Evolutionary conservation across 2,113 vertebrate species (phyloP).

Genomic region (Meriones unguiculatus): DNA sequence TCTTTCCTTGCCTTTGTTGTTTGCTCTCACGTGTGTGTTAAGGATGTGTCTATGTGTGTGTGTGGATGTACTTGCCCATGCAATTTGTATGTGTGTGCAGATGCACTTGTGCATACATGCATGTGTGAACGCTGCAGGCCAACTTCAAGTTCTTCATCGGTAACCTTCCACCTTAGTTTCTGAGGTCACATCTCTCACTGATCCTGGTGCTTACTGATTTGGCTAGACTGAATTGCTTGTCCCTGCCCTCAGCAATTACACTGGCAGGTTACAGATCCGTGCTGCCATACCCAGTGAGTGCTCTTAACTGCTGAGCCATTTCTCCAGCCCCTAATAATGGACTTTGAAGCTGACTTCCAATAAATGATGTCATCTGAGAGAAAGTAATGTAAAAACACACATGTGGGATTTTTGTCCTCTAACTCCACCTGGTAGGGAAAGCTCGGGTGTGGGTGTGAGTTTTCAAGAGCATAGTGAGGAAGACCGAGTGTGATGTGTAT

Average conservation of each 20-base stretch:
- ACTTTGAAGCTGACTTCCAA: not conserved
- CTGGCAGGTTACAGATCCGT: not conserved
- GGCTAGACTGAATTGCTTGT: not conserved
- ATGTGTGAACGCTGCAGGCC: not conserved
- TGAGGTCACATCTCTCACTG: not conserved
- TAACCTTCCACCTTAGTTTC: not conserved
- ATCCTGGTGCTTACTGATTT: not conserved
- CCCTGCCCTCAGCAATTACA: not conserved
- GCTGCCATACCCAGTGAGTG: not conserved
- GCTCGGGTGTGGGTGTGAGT: not conserved
- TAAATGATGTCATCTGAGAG: not conserved
- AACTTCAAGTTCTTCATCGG: not conserved
- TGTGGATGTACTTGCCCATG: not conserved
- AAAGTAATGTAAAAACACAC: not conserved
- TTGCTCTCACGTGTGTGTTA: not conserved
- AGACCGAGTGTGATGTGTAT: not conserved
- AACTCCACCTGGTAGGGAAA: not conserved
- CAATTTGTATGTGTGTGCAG: not conserved
- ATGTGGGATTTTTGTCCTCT: not conserved
- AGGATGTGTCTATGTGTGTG: not conserved
- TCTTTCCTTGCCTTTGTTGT: not conserved
- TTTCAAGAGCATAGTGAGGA: not conserved
- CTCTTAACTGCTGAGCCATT: not conserved
- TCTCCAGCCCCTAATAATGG: not conserved
- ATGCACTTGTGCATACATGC: not conserved